Evolutionary conservation across 2,888 invertebrate genomes (phyloP).

Genomic region (Laspeyria flexula): DNA sequence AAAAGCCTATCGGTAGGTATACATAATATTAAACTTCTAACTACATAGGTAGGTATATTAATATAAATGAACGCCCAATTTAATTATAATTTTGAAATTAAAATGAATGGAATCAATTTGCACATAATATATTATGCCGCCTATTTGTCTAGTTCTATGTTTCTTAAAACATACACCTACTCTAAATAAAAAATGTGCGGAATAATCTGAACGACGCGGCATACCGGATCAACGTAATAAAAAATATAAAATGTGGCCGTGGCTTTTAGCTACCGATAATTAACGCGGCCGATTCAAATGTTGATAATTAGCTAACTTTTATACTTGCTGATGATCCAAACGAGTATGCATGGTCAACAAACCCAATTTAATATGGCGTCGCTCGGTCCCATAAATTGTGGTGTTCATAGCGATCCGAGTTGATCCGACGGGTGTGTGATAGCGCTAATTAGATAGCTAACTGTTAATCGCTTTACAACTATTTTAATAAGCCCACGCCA

Average conservation of each 20-base stretch:
- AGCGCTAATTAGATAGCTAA: slow-evolving; percentile 35
- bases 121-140: neutral
- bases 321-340: slow-evolving; percentile 1
- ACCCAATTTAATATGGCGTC: slow-evolving; percentile 9
- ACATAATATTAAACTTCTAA: no score
- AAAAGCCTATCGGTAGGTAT: no score
- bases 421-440: slow-evolving; percentile 12
- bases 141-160: neutral
- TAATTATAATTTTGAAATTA: no score
- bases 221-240: slow-evolving; percentile 1
- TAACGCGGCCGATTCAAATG: slow-evolving; percentile 7
- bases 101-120: no score
- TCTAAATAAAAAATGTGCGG: neutral
- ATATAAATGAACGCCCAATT: no score
- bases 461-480: slow-evolving; percentile 25
- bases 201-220: neutral
- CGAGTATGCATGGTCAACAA: slow-evolving; percentile 3
- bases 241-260: neutral
- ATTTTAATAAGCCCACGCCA: slow-evolving; percentile 32
- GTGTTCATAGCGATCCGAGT: slow-evolving; percentile 8
- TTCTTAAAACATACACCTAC: neutral
- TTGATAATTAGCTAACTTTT: slow-evolving; percentile 5
- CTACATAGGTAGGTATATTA: no score
- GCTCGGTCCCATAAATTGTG: slow-evolving; percentile 11
- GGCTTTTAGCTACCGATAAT: slow-evolving; percentile 10